Conservation (phyloP, 2,888 invertebrate species). For the Cerceris rybyensis region DNA sequence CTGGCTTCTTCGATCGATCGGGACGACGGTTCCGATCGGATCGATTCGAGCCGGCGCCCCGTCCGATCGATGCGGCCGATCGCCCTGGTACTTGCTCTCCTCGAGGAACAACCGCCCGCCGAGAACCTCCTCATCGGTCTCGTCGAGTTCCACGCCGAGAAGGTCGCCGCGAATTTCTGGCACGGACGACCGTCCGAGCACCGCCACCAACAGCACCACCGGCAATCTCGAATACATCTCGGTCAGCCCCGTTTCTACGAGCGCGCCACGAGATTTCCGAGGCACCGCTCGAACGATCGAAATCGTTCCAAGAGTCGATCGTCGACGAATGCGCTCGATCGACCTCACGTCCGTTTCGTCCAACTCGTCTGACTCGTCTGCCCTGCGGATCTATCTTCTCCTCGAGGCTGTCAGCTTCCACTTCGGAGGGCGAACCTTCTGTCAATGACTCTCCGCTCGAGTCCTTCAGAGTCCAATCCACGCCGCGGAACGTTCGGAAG, state of each 20-base stretch:
- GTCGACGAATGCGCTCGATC: no score
- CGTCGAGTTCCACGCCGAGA: slow-evolving; percentile 71
- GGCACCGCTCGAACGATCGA: not conserved
- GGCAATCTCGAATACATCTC: not conserved
- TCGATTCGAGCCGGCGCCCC: slow-evolving; percentile 53
- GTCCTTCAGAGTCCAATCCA: no score
- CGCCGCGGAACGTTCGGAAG: no score
- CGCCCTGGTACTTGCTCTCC: slow-evolving; percentile 73
- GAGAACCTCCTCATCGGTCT: slow-evolving; percentile 72
- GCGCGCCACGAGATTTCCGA: not conserved
- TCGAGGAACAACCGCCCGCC: slow-evolving; percentile 73
- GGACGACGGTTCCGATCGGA: slow-evolving; percentile 77
- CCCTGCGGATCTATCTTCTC: no score
- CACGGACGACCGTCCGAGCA: slow-evolving; percentile 50
- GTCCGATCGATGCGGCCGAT: slow-evolving; percentile 73
- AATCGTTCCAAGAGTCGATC: no score
- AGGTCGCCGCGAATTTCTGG: slow-evolving; percentile 59
- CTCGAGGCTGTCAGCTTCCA: no score
- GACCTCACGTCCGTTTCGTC: no score
- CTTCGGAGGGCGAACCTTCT: no score
- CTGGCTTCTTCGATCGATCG: slow-evolving; percentile 74
- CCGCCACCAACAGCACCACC: slow-evolving; percentile 51
- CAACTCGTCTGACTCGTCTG: no score
- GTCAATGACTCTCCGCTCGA: no score
- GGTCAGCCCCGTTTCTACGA: not conserved